Conservation (phyloP, 2,888 invertebrate species). For the Protophormia terraenovae region DNA sequence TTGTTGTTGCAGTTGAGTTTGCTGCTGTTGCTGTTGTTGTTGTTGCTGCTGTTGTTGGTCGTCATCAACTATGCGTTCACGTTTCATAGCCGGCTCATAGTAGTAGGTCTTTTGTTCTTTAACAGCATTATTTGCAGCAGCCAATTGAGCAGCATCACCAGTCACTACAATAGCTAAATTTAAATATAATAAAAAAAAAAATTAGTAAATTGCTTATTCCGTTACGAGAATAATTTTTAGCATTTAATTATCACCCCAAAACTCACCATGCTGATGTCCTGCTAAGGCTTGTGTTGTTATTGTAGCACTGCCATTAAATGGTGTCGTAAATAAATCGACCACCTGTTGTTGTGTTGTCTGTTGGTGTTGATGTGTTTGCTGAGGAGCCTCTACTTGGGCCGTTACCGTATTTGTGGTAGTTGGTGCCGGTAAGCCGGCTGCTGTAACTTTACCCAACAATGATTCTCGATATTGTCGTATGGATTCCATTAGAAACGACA, state of each 20-base stretch:
- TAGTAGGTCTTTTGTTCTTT: conserved; percentile 79
- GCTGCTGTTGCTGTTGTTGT: conserved; percentile 60
- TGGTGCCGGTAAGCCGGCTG: conserved; percentile 72
- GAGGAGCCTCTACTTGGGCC: conserved; percentile 74
- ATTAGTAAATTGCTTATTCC: not conserved
- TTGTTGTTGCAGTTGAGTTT: conserved; percentile 48
- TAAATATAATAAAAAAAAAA: not conserved
- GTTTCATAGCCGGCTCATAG: conserved; percentile 77
- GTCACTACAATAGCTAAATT: conserved; percentile 76
- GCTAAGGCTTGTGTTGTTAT: conserved; percentile 78
- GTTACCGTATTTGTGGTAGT: conserved; percentile 75
- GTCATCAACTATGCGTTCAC: conserved; percentile 77
- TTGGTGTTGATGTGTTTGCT: conserved; percentile 76
- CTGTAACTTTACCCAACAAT: conserved; percentile 73
- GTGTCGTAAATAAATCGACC: conserved; percentile 77
- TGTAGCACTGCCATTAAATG: conserved; percentile 78
- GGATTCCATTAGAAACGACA: conserved; percentile 79
- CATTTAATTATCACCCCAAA: conserved; percentile 51
- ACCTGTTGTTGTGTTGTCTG: conserved; percentile 78
- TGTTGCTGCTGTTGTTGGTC: conserved; percentile 68
- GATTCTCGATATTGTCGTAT: conserved; percentile 78
- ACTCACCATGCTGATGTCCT: conserved; percentile 77
- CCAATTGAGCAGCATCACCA: conserved; percentile 77
- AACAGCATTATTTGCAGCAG: conserved; percentile 74
- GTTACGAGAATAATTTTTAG: not conserved